Conservation (phyloP, 2,888 invertebrate genomes). For the Mongoloraphidia duomilia region DNA sequence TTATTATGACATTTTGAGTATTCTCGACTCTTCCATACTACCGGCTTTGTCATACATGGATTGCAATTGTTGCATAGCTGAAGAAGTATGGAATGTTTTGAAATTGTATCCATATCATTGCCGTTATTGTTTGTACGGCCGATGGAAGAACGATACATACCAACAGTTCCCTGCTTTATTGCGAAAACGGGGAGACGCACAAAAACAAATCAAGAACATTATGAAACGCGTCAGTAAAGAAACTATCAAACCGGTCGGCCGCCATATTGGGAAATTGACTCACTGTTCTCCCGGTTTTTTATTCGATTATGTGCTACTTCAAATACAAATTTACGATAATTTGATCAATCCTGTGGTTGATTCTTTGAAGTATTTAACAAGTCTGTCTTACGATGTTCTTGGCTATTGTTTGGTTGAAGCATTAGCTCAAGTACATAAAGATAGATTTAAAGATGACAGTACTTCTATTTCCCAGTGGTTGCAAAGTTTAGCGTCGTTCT, state of each 20-base stretch:
- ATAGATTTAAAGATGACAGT: constrained; percentile 72
- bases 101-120: constrained; percentile 77
- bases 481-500: constrained; percentile 88
- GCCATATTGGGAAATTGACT: constrained; percentile 90
- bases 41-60: constrained; percentile 86
- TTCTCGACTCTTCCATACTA: constrained; percentile 77
- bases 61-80: constrained; percentile 89
- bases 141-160: constrained; percentile 91
- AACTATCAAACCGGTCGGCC: constrained; percentile 91
- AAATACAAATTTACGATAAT: constrained; percentile 29
- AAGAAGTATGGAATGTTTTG: constrained; percentile 87
- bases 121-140: constrained; percentile 74
- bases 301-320: constrained; percentile 69
- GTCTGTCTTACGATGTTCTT: constrained; percentile 88
- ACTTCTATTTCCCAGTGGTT: constrained; percentile 89
- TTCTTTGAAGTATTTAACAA: constrained; percentile 89
- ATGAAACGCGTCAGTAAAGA: constrained; percentile 98
- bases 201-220: constrained; percentile 86
- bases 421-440: constrained; percentile 61
- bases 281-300: constrained; percentile 92
- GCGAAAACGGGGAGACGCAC: constrained; percentile 69
- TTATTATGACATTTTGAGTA: constrained; percentile 70
- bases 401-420: constrained; percentile 93
- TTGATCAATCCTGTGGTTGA: constrained; percentile 78
- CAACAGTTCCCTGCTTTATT: constrained; percentile 70